A percentile compares a stretch with the other conserved stretches of the same genome.
Conservation (phyloP, 2,888 invertebrate species). For the Cataglyphis livida region DNA sequence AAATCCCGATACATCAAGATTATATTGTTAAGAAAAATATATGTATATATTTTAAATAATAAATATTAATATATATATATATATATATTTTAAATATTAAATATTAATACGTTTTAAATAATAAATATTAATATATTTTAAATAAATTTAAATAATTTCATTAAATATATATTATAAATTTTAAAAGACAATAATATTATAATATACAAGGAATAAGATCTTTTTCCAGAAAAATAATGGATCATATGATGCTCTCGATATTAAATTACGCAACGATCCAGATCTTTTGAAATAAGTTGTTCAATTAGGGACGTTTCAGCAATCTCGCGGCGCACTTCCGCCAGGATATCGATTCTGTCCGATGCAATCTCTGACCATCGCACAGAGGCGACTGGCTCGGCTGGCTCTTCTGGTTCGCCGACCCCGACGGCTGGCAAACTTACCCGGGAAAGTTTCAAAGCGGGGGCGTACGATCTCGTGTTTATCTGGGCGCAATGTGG, state of each 20-base stretch:
- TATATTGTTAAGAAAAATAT: too few species aligned
- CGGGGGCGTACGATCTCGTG: conserved; percentile 65
- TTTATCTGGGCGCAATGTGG: conserved; percentile 66
- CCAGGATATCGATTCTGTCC: conserved; percentile 67
- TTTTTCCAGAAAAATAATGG: not conserved
- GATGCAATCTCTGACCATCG: conserved; percentile 59
- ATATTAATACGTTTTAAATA: too few species aligned
- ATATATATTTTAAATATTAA: not conserved
- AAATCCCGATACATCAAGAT: not conserved
- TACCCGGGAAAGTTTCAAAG: conserved; percentile 60
- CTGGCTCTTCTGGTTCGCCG: conserved; percentile 45
- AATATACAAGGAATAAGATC: not conserved
- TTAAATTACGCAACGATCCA: conserved; percentile 9
- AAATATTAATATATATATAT: not conserved
- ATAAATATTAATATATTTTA: not conserved
- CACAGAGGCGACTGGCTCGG: conserved; percentile 19
- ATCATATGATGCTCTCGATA: not conserved
- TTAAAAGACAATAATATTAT: not conserved
- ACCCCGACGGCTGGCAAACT: conserved; percentile 55
- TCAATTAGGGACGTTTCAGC: conserved; percentile 41
- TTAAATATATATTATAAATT: not conserved
- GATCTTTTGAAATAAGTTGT: conserved; percentile 16
- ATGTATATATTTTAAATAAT: too few species aligned
- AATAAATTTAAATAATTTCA: not conserved
- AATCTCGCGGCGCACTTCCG: conserved; percentile 49